Evolutionary conservation across 2,888 invertebrate species (phyloP).

Genomic region (Cephus rjabovi): DNA sequence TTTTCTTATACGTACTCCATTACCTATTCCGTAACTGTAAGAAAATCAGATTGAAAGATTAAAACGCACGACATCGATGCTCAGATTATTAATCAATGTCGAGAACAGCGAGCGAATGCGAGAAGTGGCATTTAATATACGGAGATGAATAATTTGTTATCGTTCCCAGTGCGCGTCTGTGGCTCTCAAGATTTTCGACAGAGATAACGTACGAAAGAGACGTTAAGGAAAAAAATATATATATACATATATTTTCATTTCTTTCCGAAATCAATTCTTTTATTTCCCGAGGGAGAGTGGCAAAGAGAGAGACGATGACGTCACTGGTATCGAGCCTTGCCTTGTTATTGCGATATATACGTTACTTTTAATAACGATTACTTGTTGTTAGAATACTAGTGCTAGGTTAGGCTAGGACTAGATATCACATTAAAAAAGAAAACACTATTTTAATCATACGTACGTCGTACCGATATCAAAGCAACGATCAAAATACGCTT

Average conservation of each 20-base stretch:
- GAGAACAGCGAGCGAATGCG: neutral
- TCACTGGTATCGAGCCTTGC: conserved; percentile 24
- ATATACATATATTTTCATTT: neutral
- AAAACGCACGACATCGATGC: neutral
- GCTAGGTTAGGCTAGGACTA: conserved; percentile 31
- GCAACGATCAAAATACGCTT: conserved; percentile 67
- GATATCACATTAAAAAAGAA: conserved; percentile 28
- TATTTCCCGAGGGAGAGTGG: neutral
- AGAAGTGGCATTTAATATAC: neutral
- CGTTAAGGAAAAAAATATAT: neutral
- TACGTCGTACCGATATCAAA: conserved; percentile 61
- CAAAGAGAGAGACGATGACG: conserved; percentile 1
- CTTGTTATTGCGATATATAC: conserved; percentile 17
- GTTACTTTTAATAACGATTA: neutral
- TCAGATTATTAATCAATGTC: neutral
- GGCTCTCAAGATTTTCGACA: neutral
- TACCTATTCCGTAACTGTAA: neutral
- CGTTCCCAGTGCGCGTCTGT: neutral
- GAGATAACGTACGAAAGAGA: neutral
- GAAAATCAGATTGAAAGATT: neutral
- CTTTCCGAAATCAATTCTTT: neutral
- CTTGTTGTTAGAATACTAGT: conserved; percentile 9
- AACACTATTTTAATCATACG: conserved; percentile 30
- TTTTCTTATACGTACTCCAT: neutral
- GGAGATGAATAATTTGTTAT: neutral